Conservation (phyloP, 2,113 vertebrate species). For the Lamprotornis superbus region DNA sequence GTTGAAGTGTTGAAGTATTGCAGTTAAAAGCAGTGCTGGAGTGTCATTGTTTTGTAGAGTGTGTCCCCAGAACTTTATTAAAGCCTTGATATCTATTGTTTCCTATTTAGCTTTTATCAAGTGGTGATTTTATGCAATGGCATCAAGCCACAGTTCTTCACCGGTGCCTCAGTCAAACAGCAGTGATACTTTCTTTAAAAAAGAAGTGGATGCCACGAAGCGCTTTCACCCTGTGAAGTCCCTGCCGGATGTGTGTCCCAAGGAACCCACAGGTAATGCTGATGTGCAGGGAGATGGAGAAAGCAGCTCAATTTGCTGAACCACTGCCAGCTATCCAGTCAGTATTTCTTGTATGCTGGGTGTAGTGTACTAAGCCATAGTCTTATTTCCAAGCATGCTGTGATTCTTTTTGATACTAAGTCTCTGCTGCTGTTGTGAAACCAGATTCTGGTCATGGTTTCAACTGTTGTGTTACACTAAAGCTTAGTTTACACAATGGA, state of each 20-base stretch:
- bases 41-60: neutral
- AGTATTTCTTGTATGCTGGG: rapidly evolving
- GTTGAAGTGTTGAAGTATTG: neutral
- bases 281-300: neutral
- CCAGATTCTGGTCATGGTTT: neutral
- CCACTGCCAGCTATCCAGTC: neutral
- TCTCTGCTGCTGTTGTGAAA: neutral
- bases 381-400: neutral
- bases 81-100: constrained; percentile 1
- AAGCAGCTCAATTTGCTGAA: neutral
- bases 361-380: neutral
- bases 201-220: constrained; percentile 80
- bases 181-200: constrained; percentile 85
- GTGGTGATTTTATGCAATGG: constrained; percentile 90
- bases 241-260: constrained; percentile 95
- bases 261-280: constrained; percentile 87
- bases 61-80: neutral
- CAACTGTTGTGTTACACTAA: neutral
- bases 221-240: constrained; percentile 78
- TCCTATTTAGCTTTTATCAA: constrained; percentile 75
- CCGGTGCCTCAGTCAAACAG: constrained; percentile 83
- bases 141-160: constrained; percentile 91
- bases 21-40: neutral
- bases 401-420: neutral
- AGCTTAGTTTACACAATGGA: neutral